Conservation (phyloP, 2,888 invertebrate genomes). For the Thereva unica region DNA sequence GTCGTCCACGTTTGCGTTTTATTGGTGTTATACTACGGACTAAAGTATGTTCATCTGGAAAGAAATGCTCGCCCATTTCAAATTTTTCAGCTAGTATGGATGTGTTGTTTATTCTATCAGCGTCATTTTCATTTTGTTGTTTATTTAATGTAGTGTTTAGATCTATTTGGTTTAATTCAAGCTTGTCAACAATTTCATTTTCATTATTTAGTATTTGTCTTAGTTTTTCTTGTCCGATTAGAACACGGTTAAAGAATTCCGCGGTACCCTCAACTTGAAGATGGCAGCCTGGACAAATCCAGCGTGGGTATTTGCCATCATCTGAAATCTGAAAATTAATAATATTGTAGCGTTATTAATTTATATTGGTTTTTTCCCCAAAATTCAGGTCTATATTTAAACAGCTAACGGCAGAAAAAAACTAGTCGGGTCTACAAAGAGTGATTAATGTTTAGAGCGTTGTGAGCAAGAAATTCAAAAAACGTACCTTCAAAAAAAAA, state of each 20-base stretch:
- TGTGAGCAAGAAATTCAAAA: no score
- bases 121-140: background rate
- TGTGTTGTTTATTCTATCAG: no score
- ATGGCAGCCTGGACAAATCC: slow-evolving; percentile 77
- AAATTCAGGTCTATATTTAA: background rate
- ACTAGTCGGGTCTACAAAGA: no score
- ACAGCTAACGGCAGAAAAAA: no score
- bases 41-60: slow-evolving; percentile 66
- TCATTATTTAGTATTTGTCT: slow-evolving; percentile 56
- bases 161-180: background rate
- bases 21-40: background rate
- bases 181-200: slow-evolving; percentile 45
- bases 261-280: slow-evolving; percentile 75
- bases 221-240: slow-evolving; percentile 65
- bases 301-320: slow-evolving; percentile 71
- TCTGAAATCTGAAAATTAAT: slow-evolving; percentile 63
- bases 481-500: no score
- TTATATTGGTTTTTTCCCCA: background rate
- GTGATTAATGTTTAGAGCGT: no score
- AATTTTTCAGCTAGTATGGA: background rate
- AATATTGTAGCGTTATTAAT: slow-evolving; percentile 31
- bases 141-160: background rate
- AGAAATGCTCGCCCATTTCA: slow-evolving; percentile 15
- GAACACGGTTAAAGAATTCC: slow-evolving; percentile 72
- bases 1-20: slow-evolving; percentile 71